These are phyloP conservation scores for Nesogale talazaci DNA, from an alignment of 2,113 vertebrate genomes.

Conservation along the genomic window DNA sequence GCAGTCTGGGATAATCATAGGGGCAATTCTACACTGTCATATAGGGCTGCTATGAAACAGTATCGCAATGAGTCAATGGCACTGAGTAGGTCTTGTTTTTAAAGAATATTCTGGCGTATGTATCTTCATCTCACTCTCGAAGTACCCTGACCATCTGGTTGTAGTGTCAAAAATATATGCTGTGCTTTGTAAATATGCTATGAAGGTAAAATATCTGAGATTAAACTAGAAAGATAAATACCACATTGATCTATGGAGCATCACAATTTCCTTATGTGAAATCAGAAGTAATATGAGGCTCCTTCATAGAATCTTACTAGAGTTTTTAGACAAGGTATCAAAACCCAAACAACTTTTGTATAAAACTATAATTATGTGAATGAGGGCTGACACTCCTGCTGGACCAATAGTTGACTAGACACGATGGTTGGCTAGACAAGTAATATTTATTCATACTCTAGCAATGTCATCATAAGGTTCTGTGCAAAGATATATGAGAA, in stretches of 20 bases:
- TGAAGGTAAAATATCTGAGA: not conserved
- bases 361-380: not conserved
- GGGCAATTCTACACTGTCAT: no score
- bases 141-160: not conserved
- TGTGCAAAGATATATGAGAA: not conserved
- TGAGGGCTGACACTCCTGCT: not conserved
- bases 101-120: no score
- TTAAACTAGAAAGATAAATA: constrained; percentile 42
- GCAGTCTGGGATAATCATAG: no score
- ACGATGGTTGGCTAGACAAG: not conserved
- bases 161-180: constrained; percentile 42
- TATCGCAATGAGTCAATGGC: no score
- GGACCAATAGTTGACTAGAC: not conserved
- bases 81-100: no score
- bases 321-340: not conserved
- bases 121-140: constrained; percentile 21
- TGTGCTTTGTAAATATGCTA: constrained; percentile 23
- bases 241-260: not conserved
- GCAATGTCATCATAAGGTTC: not conserved
- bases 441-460: not conserved
- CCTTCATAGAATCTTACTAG: not conserved
- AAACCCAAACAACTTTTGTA: not conserved
- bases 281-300: not conserved
- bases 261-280: not conserved
- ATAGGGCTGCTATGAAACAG: no score